Percentiles rank a stretch among this genome's conserved stretches.
Conservation (phyloP, 2,888 invertebrate species). For the Drosophila nr. perissopoda region DNA sequence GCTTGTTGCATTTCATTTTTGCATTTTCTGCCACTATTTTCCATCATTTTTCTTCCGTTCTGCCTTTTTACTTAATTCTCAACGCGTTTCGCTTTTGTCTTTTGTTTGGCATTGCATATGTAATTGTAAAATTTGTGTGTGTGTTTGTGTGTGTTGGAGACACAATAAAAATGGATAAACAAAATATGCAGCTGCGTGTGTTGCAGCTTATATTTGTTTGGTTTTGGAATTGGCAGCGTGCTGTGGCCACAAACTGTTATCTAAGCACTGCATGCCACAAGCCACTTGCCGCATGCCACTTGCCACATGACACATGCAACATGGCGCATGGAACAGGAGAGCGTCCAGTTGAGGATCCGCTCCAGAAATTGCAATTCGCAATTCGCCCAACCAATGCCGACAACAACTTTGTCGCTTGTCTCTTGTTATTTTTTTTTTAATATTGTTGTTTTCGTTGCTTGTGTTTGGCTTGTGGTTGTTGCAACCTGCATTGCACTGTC, state of each 20-base stretch:
- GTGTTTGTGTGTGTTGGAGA: not conserved
- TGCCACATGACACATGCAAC: constrained; percentile 8
- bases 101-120: constrained; percentile 62
- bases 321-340: constrained; percentile 7
- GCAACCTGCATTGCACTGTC: constrained; percentile 2
- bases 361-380: constrained; percentile 34
- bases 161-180: not conserved
- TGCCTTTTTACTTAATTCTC: constrained; percentile 46
- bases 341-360: constrained; percentile 17
- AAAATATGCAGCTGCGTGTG: constrained; percentile 46
- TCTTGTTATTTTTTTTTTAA: constrained; percentile 64
- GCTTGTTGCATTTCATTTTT: constrained; percentile 64
- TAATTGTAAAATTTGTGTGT: constrained; percentile 61
- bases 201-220: constrained; percentile 60
- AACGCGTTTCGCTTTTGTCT: constrained; percentile 33
- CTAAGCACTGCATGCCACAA: constrained; percentile 32
- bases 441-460: constrained; percentile 54
- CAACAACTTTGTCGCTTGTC: constrained; percentile 66
- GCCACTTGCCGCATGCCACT: constrained; percentile 4
- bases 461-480: constrained; percentile 61
- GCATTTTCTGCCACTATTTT: constrained; percentile 47
- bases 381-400: constrained; percentile 3
- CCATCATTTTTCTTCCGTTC: constrained; percentile 1
- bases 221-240: constrained; percentile 8
- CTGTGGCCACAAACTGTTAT: constrained; percentile 52